phyloP scores from a whole-genome alignment of 2,113 vertebrate genomes.

The Cacatua alba region DNA sequence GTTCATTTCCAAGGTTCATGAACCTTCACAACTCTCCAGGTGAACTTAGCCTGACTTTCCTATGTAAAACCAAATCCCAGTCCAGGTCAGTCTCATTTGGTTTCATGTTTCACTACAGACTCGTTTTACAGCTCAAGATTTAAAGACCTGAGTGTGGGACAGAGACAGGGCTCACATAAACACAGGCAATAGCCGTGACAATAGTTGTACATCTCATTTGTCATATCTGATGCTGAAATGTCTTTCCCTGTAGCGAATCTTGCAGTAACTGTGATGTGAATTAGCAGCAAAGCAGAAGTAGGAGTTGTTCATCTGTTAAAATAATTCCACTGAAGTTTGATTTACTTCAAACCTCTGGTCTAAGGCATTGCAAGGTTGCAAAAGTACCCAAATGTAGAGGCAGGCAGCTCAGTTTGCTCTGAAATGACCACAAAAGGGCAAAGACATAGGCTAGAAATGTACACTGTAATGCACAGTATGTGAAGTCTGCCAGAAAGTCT shows the following conservation, averaged over 20 bases:
- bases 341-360: constrained; percentile 9
- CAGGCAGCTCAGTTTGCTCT: constrained; percentile 6
- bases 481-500: neutral
- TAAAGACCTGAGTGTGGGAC: neutral
- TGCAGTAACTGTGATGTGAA: neutral
- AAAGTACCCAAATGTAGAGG: neutral
- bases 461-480: neutral
- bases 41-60: constrained; percentile 36
- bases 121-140: neutral
- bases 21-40: constrained; percentile 41
- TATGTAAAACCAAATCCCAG: constrained; percentile 28
- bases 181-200: neutral
- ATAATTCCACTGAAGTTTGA: neutral
- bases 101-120: constrained; percentile 23
- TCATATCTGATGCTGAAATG: neutral
- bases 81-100: neutral
- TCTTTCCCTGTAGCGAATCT: neutral
- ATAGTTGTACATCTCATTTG: neutral
- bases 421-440: constrained; percentile 53
- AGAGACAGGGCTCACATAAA: neutral
- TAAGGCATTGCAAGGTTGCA: neutral
- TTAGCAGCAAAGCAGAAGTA: constrained; percentile 12
- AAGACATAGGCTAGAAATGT: neutral
- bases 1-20: constrained; percentile 14
- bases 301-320: neutral